Percentiles rank a stretch among this genome's conserved stretches.
Evolutionary conservation across 2,113 vertebrate genomes (phyloP).

Genomic region (Hiodon tergisus): DNA sequence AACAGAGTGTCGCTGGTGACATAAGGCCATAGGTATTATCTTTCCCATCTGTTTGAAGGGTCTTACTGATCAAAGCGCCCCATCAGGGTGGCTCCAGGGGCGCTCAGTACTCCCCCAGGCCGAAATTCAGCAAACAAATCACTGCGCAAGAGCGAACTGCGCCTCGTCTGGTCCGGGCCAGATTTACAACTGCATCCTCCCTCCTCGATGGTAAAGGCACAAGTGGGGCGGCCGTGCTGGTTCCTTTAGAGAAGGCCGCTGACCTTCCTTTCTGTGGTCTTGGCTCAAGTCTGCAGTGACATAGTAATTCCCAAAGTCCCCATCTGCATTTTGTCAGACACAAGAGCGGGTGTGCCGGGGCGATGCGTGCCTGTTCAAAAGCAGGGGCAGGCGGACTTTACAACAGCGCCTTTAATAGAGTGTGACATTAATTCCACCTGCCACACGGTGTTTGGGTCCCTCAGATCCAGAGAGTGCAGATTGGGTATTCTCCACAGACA

Average conservation of each 20-base stretch:
- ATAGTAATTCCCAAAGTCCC: constrained; percentile 46
- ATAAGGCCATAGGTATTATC: too few species aligned
- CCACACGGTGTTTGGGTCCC: constrained; percentile 37
- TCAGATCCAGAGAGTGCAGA: constrained; percentile 21
- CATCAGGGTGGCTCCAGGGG: not conserved
- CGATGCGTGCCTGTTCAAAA: constrained; percentile 26
- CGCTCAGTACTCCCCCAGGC: constrained; percentile 11
- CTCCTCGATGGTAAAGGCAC: constrained; percentile 6
- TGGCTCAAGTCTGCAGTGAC: constrained; percentile 39
- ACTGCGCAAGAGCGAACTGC: constrained; percentile 23
- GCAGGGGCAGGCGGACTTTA: constrained; percentile 33
- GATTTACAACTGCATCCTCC: too few species aligned
- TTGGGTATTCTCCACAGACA: constrained; percentile 22
- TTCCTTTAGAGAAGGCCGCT: constrained; percentile 39
- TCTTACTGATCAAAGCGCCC: not conserved
- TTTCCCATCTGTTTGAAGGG: too few species aligned
- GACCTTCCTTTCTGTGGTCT: constrained; percentile 27
- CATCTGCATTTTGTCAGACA: constrained; percentile 48
- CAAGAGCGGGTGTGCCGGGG: constrained; percentile 43
- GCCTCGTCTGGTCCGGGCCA: not conserved
- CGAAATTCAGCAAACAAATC: not conserved
- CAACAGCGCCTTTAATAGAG: constrained; percentile 25
- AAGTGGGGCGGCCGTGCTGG: constrained; percentile 31
- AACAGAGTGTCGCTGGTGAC: too few species aligned
- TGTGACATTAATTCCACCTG: constrained; percentile 40